Conservation (phyloP, 2,888 invertebrate species). For the Atethmia centrago region DNA sequence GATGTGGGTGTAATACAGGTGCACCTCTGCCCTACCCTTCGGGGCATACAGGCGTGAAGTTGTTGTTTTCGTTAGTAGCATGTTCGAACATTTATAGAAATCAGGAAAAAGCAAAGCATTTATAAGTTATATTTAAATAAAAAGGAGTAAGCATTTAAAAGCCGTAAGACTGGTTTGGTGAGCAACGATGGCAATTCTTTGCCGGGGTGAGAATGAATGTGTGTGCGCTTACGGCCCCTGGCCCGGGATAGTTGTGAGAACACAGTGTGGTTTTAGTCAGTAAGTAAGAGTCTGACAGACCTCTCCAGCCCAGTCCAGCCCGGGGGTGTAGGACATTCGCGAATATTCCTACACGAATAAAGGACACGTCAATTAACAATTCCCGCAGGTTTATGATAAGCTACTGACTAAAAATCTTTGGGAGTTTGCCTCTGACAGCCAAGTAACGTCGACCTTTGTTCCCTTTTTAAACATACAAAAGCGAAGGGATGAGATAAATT, state of each 20-base stretch:
- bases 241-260: no score
- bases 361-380: background rate
- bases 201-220: background rate
- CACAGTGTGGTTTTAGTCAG: no score
- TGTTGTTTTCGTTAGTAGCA: background rate
- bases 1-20: no score
- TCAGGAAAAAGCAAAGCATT: background rate
- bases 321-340: background rate
- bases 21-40: no score
- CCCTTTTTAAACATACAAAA: slow-evolving; percentile 25
- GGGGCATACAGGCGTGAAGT: no score
- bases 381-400: background rate
- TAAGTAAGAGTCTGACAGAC: no score
- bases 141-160: background rate
- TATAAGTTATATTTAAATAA: no score
- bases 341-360: background rate
- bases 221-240: no score
- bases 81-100: background rate
- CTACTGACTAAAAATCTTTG: no score
- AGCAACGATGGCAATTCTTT: background rate
- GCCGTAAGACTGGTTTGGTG: background rate
- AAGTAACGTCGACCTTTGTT: slow-evolving; percentile 29
- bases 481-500: background rate
- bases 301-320: no score
- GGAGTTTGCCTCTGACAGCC: background rate